These are phyloP conservation scores for Heteropelma amictum DNA, from an alignment of 2,888 invertebrate species.

Conservation along the genomic window DNA sequence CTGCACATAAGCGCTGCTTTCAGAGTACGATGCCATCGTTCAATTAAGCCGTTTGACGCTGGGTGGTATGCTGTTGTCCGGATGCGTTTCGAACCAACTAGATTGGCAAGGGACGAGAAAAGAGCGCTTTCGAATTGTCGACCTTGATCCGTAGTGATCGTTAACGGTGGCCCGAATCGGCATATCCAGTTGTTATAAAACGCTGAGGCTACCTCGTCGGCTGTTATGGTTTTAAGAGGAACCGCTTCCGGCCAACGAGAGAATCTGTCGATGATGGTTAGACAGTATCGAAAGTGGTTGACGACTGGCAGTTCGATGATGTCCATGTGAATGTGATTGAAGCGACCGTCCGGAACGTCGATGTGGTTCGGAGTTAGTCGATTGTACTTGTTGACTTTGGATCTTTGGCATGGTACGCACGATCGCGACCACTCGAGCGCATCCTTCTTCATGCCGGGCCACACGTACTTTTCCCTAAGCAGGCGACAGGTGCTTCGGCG, in stretches of 20 bases:
- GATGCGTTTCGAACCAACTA: not conserved
- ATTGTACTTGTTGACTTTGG: constrained; percentile 32
- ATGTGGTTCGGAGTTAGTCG: constrained; percentile 7
- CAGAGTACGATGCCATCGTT: constrained; percentile 7
- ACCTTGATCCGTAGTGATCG: no score
- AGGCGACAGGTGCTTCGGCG: constrained; percentile 34
- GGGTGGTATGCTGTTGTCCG: not conserved
- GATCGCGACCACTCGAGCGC: constrained; percentile 42
- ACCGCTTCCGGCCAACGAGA: constrained; percentile 67
- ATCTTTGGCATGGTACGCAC: constrained; percentile 52
- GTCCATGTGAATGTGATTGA: constrained; percentile 45
- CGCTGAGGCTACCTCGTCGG: no score
- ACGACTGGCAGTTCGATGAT: constrained; percentile 54
- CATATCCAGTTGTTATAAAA: no score
- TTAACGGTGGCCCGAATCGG: no score
- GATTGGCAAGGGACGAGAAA: no score
- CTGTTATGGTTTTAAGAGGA: constrained; percentile 66
- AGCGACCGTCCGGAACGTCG: constrained; percentile 31
- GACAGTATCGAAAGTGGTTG: constrained; percentile 64
- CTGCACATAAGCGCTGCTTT: constrained; percentile 11
- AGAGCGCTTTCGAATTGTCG: no score
- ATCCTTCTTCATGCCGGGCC: constrained; percentile 56
- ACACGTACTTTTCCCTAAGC: constrained; percentile 50
- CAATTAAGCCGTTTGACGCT: not conserved
- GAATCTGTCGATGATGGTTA: constrained; percentile 69